These are phyloP conservation scores for Trissolcus japonicus DNA, from an alignment of 2,888 invertebrate genomes.

Conservation along the genomic window DNA sequence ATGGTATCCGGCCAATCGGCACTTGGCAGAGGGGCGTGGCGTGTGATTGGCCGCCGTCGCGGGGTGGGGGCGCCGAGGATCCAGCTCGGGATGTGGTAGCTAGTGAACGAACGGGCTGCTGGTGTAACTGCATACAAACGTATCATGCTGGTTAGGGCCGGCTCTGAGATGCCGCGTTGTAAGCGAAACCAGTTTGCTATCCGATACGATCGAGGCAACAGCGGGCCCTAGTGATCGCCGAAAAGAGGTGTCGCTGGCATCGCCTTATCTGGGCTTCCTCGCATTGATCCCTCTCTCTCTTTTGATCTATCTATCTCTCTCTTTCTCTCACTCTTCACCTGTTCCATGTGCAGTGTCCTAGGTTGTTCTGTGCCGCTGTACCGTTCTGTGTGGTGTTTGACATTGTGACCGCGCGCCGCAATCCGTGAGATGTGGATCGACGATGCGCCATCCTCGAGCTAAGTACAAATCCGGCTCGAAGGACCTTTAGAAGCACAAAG, in stretches of 20 bases:
- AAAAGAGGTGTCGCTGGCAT: constrained; percentile 44
- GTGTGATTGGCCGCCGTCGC: constrained; percentile 64
- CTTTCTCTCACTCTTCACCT: constrained; percentile 20
- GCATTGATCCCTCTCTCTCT: neutral
- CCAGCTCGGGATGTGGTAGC: constrained; percentile 49
- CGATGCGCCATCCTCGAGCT: constrained; percentile 42
- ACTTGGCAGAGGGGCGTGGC: constrained; percentile 76
- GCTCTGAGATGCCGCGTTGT: constrained; percentile 75
- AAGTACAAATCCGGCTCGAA: constrained; percentile 27
- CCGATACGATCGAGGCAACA: constrained; percentile 76
- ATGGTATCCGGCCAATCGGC: constrained; percentile 79
- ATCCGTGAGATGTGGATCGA: constrained; percentile 12
- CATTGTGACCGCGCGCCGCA: constrained; percentile 24
- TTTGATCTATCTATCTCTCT: neutral
- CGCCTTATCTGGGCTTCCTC: neutral
- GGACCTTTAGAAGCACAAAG: neutral
- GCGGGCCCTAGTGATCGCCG: constrained; percentile 63
- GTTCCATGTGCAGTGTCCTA: constrained; percentile 42
- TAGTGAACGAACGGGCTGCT: constrained; percentile 62
- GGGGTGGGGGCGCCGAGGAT: constrained; percentile 18
- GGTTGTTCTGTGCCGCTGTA: constrained; percentile 18
- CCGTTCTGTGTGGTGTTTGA: constrained; percentile 41
- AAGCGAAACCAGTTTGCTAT: constrained; percentile 77
- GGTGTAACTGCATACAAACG: constrained; percentile 73
- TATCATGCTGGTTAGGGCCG: constrained; percentile 76